phyloP scores from a whole-genome alignment of 64 coral and sea anemone genomes.

The Montipora efflorescens region DNA sequence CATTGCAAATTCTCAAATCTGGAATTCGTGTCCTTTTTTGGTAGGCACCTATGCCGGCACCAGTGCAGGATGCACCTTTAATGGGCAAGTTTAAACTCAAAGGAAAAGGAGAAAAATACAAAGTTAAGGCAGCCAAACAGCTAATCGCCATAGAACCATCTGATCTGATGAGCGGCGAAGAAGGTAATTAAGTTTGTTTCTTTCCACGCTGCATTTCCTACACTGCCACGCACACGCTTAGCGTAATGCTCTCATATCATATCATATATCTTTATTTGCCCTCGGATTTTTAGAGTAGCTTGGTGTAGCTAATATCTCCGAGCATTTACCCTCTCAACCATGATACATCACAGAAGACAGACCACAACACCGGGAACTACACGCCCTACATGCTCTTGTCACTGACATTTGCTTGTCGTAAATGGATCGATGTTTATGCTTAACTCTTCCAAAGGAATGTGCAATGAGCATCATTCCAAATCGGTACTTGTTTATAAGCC shows the following conservation, averaged over 20 bases:
- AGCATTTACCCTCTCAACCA: no score
- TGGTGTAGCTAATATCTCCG: no score
- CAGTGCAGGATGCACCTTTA: neutral
- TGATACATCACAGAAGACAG: no score
- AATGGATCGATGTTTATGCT: no score
- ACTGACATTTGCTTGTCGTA: neutral
- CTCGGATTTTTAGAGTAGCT: no score
- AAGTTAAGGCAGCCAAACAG: conserved; percentile 45
- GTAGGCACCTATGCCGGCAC: neutral
- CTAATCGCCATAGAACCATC: conserved; percentile 29
- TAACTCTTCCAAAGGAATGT: no score
- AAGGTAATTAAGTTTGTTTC: neutral
- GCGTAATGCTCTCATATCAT: neutral
- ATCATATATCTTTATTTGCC: no score
- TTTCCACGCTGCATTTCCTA: neutral
- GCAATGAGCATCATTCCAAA: no score
- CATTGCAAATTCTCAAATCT: neutral
- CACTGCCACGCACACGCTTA: neutral
- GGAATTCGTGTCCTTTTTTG: neutral
- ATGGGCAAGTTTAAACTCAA: conserved; percentile 57
- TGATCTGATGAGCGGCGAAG: conserved; percentile 26
- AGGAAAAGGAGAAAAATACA: conserved; percentile 56
- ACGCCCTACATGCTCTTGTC: neutral
- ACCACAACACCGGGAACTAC: no score
- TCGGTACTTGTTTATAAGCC: no score